Percentiles rank a stretch among this genome's conserved stretches.
Evolutionary conservation across 2,797 vertebrate genomes (phyloP).

Genomic region (Sebastes miniatus): DNA sequence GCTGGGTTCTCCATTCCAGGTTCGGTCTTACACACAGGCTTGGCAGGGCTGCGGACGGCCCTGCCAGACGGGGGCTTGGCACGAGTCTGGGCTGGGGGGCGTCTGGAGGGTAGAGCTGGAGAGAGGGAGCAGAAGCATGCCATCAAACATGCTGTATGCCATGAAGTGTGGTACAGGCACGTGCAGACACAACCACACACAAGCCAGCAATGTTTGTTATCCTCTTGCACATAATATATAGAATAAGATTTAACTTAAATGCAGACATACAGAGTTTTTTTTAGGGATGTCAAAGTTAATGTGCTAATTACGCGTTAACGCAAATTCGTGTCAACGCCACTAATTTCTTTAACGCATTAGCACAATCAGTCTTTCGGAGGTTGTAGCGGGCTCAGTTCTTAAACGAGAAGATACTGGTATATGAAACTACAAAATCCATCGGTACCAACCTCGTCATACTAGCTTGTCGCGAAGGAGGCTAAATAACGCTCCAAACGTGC

Average conservation of each 20-base stretch:
- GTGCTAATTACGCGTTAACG: too few species aligned
- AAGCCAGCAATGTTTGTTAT: neutral
- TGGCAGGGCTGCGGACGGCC: slow-evolving; percentile 57
- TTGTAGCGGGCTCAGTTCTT: too few species aligned
- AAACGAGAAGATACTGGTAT: too few species aligned
- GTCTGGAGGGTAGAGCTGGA: slow-evolving; percentile 60
- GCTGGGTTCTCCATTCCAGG: slow-evolving; percentile 83
- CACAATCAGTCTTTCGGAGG: too few species aligned
- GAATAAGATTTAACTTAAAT: neutral
- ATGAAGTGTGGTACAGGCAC: neutral
- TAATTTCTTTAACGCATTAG: too few species aligned
- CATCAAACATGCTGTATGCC: slow-evolving; percentile 30
- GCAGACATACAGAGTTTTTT: neutral
- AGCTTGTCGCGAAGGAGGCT: neutral
- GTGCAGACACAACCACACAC: neutral
- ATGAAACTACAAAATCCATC: too few species aligned
- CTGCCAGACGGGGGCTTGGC: slow-evolving; percentile 68
- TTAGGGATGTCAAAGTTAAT: too few species aligned
- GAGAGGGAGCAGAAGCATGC: slow-evolving; percentile 4
- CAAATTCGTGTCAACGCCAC: accelerated
- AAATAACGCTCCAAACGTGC: too few species aligned
- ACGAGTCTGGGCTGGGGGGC: slow-evolving; percentile 63
- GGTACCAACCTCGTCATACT: too few species aligned
- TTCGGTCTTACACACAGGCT: slow-evolving; percentile 90
- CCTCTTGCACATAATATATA: neutral